Conservation (phyloP, 2,888 invertebrate species). For the Ophion costatus region DNA sequence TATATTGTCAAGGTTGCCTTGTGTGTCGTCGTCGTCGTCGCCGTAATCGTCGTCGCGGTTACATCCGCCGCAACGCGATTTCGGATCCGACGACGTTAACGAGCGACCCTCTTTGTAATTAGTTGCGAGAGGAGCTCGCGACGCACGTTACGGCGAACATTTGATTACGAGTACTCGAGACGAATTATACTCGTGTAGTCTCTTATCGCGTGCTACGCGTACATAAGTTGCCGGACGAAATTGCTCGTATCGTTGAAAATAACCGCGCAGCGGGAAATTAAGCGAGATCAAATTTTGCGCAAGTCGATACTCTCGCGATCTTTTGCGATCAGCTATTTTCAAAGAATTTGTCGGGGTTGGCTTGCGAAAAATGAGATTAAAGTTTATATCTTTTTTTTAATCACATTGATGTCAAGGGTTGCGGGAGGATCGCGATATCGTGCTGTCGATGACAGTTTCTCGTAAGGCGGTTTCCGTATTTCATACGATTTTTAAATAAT, state of each 20-base stretch:
- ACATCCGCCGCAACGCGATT: slow-evolving; percentile 57
- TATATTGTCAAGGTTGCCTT: slow-evolving; percentile 39
- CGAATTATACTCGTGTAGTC: slow-evolving; percentile 38
- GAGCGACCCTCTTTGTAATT: slow-evolving; percentile 73
- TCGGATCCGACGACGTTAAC: slow-evolving; percentile 68
- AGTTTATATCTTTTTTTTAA: slow-evolving; percentile 2
- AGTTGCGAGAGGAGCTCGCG: slow-evolving; percentile 65
- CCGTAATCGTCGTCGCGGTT: slow-evolving; percentile 62
- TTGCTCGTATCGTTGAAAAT: neutral
- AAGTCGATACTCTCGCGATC: slow-evolving; percentile 4
- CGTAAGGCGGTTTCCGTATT: too few species aligned
- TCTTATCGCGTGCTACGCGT: slow-evolving; percentile 41
- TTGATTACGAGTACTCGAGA: slow-evolving; percentile 52
- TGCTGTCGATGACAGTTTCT: too few species aligned
- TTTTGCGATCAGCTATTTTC: neutral
- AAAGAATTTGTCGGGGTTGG: neutral
- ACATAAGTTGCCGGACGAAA: neutral
- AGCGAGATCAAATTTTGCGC: slow-evolving; percentile 22
- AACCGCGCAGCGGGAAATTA: slow-evolving; percentile 32
- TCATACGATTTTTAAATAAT: too few species aligned
- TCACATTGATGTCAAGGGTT: too few species aligned
- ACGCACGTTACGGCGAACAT: slow-evolving; percentile 39
- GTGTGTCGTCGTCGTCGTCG: slow-evolving; percentile 50
- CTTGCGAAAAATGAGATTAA: too few species aligned
- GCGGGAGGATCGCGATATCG: neutral